Evolutionary conservation across 1,140 invertebrate species (phyloP), one percentile per base, ranked within the genome.

Genomic region (Caenorhabditis brenneri): DNA sequence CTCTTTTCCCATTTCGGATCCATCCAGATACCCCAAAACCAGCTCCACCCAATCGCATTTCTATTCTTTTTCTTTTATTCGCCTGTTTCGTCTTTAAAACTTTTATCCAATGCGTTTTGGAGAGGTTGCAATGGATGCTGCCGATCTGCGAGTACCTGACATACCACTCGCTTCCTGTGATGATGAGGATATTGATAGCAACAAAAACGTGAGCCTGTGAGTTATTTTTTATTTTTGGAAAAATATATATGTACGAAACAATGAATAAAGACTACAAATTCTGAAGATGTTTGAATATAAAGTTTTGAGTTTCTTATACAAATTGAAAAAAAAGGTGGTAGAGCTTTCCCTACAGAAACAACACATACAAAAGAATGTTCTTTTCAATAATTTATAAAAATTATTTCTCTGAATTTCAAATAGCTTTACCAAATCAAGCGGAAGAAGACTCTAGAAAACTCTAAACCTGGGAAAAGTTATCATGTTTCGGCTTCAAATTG

Each of bases 141-240:
- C 65, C 27, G 65, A 74, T 74, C 36, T 74, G 36, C 65, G 65
- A 46, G 65, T 74, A 74, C 65, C 65, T 33, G 65, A 74, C 65
- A 74, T 74, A 42, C 65, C 65, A n/a, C 65, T 74, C 65, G 65
- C 65, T 24, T 74, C 65, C n/a, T 74, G 65, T 46, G 65, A 74
- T 46, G 65, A 74, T 46, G 65, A 74, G 33, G 65, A 74, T 42
- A 74, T 74, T 5, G 65, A 74, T 74, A 74, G 65, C 27, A 74
- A 74, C 24, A 74, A 74, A n/a, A 74, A 74, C 12, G 24, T 74
- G 36, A 74, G 65, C 65, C 42, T 10, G 65, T 74, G 36, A 74
- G 65, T 74, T 58, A 4, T 27, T 27, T 58, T 58, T 58, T 27
- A 7, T 9, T 29, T 27, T 24, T 2, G 29, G 29, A 58, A 29